Evolutionary conservation across 2,888 invertebrate species (phyloP), one percentile per base, ranked within the genome.

Genomic region (Cotesia congregata): DNA sequence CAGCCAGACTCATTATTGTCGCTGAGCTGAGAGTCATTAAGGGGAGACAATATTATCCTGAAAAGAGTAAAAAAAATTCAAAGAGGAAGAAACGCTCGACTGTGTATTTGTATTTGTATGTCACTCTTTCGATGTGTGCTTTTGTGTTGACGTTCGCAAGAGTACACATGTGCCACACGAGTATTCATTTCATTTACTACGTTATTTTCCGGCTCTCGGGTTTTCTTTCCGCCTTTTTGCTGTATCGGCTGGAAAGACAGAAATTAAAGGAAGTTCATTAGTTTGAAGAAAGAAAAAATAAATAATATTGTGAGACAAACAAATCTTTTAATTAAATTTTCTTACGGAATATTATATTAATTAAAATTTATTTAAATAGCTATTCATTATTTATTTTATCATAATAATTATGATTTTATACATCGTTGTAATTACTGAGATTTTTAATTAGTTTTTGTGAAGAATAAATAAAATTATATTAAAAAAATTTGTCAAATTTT

Each of bases 1-100:
- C 62, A 62, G 62, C n/a, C 62, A 62, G 20, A 50, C 12, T 62
- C 62, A 7, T 62, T 62, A 62, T 62, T 62, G 20, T 62, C 4
- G 62, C 20, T 62, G 62, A 6, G 62, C 20, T 62, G 62, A 6
- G 17, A 62, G 17, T 62, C 62, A 62, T 62, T 62, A 20, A 15
- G 20, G 20, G 7, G 62, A 20, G 62, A 17, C 12, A 50, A 50
- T 50, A 50, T 50, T 50, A 50, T 50, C 50, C 12, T 50, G 50
- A 50, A 12, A 50, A 12, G 7, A 50, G 30, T 30, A 50, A 50
- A 50, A 50, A 50, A 50, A 12, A 12, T 50, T 50, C 30, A 1
- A 50, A 12, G 12, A 50, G 30, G 30, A 50, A 50, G 12, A 50
- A 50, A 12, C 9, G 2, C 12, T 50, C 50, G 12, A 12, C 50